Base-by-base conservation (phyloP, 2,888 invertebrate species). In the Enchytraeus crypticus region DNA sequence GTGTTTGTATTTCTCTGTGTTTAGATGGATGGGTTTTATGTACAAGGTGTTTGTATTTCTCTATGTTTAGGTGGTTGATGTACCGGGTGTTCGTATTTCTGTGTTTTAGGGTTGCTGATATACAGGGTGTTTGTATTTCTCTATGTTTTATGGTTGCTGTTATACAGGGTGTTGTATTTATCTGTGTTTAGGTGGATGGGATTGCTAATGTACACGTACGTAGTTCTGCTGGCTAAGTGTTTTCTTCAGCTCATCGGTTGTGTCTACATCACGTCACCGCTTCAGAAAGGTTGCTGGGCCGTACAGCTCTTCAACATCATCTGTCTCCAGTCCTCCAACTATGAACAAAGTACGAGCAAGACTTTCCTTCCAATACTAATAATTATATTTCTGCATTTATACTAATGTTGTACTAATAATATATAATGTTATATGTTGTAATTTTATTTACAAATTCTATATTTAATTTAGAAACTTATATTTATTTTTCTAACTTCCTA, bases 231-330 rank as follows among this genome's bases (percentile, higher is more conserved):
- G 26, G 82, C 87, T 58, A 98, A 97, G 82, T 85, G 91, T 5
- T 77, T 88, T 56, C 84, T 97, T 27, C 82, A 83, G 78, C 81
- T 82, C 61, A 85, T 92, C 3, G 96, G 95, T 14, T 98, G 97
- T 76, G 86, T 96, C 51, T 90, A 89, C 72, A 71, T 82, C 61
- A 61, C 73, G 81, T 69, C 84, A 82, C 55, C 92, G 67, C 73
- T 79, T 59, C 67, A 71, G 21, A 73, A 81, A 59, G 80, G 81
- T 47, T 85, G 85, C 73, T 88, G 83, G 85, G 79, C 85, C 34
- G 86, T 91, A 30, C 93, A 96, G 76, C 81, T 97, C 53, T 83
- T 97, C 61, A 92, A 93, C 29, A 89, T 98, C 62, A 88, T 89
- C 4, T 97, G 97, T 75, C 85, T 91, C 18, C 84, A 85, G 72